Base-by-base conservation (phyloP, 2,888 invertebrate genomes). In the Autographa gamma region DNA sequence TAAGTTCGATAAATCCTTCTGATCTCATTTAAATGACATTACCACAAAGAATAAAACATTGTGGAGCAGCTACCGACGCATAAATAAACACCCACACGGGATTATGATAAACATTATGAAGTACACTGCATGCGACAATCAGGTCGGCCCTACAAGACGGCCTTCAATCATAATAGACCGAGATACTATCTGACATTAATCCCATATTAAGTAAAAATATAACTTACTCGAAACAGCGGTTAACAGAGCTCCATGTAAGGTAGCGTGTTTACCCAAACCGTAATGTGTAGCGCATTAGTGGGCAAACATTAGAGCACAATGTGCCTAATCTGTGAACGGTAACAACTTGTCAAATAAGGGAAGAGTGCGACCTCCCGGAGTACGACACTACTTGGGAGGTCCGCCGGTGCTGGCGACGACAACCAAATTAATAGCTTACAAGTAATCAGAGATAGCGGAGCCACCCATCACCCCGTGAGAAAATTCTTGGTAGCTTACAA, bases 331-430 rank as follows among this genome's bases (percentile, higher is more conserved):
- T 91, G 81, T 85, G 83, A 86, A 88, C 86, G 83, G 82, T 75
- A 83, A 83, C 85, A 83, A 82, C 79, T 87, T 86, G 87, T 91
- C 92, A 90, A 92, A 91, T 88, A 89, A 85, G 87, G 89, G 85
- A 84, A 86, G 78, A 86, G 80, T 74, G 76, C 84, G 88, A 86
- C 89, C 88, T 85, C 88, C 86, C 88, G 87, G 83, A 79, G 73
- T 73, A 76, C 73, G 69, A 73, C 79, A 81, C 93, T 73, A 83
- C 93, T 88, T 95, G 95, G 95, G 95, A 91, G 95, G 95, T 94
- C 95, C 86, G 63, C 63, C 76, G 81, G 82, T 83, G 80, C 78
- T 78, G 77, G 66, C 75, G 82, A 69, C 83, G 82, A 80, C 86
- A 77, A 79, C 86, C 84, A 86, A 92, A 92, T 93, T 92, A 93